Evolutionary conservation across 2,797 vertebrate genomes (phyloP), one percentile per base, ranked within the genome.

Genomic region (Enteromius anoplus): DNA sequence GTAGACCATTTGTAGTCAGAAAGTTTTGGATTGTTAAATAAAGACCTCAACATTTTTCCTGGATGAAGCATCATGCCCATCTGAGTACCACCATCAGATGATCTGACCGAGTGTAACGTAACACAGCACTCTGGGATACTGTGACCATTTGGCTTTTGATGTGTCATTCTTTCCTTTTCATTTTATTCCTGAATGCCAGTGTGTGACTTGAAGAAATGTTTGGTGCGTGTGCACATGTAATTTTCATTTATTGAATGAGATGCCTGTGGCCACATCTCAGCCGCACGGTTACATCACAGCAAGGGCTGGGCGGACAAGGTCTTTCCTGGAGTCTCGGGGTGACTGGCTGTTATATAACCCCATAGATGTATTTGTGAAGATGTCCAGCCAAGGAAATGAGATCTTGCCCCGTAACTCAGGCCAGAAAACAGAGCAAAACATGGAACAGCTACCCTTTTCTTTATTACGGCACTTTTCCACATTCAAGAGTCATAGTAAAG

Each of bases 391-490:
- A 66, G 45, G 70, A 73, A 45, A 84, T 84, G 69, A 87, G 69
- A 23, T 83, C 42, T 71, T 69, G 70, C 84, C 81, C 17, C 17
- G 26, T 40, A 78, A 58, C 26, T 32, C 23, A 23, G 49, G 72
- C 77, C 80, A 77, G 55, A 55, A 85, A 80, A 62, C 71, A 53
- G 45, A 72, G 42, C 51, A 49, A 69, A 70, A 78, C 80, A 76
- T 45, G 58, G 49, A 53, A 60, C 37, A 76, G 45, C 37, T 45
- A 40, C 73, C 2, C 47, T 42, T 26, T 11, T 32, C 23, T 71
- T 60, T 81, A 62, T 81, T 81, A 45, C 21, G 51, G 47, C 19
- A 11, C 9, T 47, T 72, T 42, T 45, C 58, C 26, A 55, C 53
- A 47, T 60, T 60, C 21, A 11, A 34, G 40, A 32, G 45, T 60